phyloP scores from a whole-genome alignment of 1,140 invertebrate genomes.

The Saccostrea cuccullata region DNA sequence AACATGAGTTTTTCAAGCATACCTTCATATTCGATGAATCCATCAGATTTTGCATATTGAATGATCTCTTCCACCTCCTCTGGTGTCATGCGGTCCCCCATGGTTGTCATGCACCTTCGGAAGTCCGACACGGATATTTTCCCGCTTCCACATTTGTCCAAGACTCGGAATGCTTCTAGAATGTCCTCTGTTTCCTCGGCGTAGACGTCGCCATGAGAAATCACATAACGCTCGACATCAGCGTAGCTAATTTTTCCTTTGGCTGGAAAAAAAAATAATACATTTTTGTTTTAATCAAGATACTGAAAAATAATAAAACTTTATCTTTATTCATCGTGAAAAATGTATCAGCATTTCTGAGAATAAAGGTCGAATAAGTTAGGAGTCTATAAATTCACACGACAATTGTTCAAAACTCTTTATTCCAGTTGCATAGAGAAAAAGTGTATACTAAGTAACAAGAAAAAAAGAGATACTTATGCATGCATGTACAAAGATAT shows the following conservation, averaged over 20 bases:
- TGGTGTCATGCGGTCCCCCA: slow-evolving; percentile 98
- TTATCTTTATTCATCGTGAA: too few species aligned
- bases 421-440: too few species aligned
- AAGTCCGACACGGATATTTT: slow-evolving; percentile 86
- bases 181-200: slow-evolving; percentile 55
- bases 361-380: too few species aligned
- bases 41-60: slow-evolving; percentile 97
- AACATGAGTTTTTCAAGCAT: not conserved
- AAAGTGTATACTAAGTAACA: too few species aligned
- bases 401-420: too few species aligned
- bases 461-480: too few species aligned
- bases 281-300: not conserved
- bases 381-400: too few species aligned
- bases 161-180: slow-evolving; percentile 58
- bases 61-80: slow-evolving; percentile 99
- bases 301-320: too few species aligned
- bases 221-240: slow-evolving; percentile 58
- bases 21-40: slow-evolving; percentile 78
- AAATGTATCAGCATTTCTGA: too few species aligned
- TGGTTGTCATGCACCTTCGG: slow-evolving; percentile 98
- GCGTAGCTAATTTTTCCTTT: slow-evolving; percentile 51
- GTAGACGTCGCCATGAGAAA: slow-evolving; percentile 31
- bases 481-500: too few species aligned
- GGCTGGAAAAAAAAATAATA: slow-evolving; percentile 51
- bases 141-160: slow-evolving; percentile 59